Evolutionary conservation across 2,888 invertebrate genomes (phyloP).

Genomic region (Drosophila greeni): DNA sequence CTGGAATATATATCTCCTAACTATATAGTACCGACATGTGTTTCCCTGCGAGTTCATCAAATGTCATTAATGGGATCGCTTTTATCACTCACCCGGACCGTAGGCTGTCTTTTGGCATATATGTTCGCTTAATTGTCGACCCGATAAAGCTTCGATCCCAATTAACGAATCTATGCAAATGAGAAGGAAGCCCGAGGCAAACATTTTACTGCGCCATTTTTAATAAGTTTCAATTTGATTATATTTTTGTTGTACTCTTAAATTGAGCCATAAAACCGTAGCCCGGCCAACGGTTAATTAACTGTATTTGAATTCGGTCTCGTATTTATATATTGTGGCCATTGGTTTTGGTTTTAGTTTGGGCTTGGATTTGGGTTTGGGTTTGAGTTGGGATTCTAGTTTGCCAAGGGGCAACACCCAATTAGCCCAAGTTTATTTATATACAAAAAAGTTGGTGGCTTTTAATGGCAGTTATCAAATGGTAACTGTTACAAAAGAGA

Average conservation of each 20-base stretch:
- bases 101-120: slow-evolving; percentile 50
- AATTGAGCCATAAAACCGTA: slow-evolving; percentile 69
- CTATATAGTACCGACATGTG: slow-evolving; percentile 20
- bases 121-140: slow-evolving; percentile 62
- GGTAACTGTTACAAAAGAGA: slow-evolving; percentile 55
- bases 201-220: slow-evolving; percentile 59
- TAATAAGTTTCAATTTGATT: slow-evolving; percentile 69
- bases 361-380: background rate
- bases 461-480: slow-evolving; percentile 64
- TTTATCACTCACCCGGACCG: slow-evolving; percentile 52
- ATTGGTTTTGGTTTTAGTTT: slow-evolving; percentile 8
- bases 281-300: slow-evolving; percentile 57
- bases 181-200: slow-evolving; percentile 19
- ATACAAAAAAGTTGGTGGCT: slow-evolving; percentile 53
- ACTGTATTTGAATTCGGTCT: slow-evolving; percentile 53
- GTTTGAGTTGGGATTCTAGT: slow-evolving; percentile 27
- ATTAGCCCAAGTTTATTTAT: slow-evolving; percentile 62
- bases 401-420: slow-evolving; percentile 54
- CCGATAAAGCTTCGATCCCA: slow-evolving; percentile 58
- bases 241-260: slow-evolving; percentile 49
- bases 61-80: slow-evolving; percentile 56
- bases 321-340: slow-evolving; percentile 24
- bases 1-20: slow-evolving; percentile 22
- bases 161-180: slow-evolving; percentile 73
- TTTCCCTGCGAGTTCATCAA: slow-evolving; percentile 46